Percentiles rank a stretch among this genome's conserved stretches.
Evolutionary conservation across 2,888 invertebrate genomes (phyloP).

Genomic region (Lampropteryx suffumata): DNA sequence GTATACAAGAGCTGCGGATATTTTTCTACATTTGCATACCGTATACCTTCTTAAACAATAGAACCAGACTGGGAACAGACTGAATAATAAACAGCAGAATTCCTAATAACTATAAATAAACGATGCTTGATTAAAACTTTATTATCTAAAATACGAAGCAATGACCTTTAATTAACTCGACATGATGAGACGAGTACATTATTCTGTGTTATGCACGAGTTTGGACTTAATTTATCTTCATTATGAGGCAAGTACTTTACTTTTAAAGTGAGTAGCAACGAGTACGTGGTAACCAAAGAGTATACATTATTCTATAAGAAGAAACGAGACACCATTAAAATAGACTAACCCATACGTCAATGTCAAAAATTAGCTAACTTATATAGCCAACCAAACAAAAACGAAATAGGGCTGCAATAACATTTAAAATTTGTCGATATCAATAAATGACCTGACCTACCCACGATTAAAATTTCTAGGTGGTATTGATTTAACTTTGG

Average conservation of each 20-base stretch:
- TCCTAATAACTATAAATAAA: constrained; percentile 55
- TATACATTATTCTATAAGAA: too few species aligned
- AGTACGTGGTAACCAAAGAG: too few species aligned
- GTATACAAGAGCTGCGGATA: constrained; percentile 36
- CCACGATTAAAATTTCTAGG: too few species aligned
- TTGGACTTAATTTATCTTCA: constrained; percentile 17
- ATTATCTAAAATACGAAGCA: constrained; percentile 24
- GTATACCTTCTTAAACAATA: constrained; percentile 57
- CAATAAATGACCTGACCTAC: too few species aligned
- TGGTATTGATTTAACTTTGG: too few species aligned
- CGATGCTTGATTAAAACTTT: constrained; percentile 57
- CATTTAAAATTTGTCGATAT: too few species aligned
- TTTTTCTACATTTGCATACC: constrained; percentile 60
- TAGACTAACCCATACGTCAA: too few species aligned
- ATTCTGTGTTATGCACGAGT: constrained; percentile 21
- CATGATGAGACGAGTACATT: constrained; percentile 31
- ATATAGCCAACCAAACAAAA: too few species aligned
- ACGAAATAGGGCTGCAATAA: too few species aligned
- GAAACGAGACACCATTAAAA: too few species aligned
- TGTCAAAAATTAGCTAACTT: too few species aligned
- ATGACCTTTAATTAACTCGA: constrained; percentile 27
- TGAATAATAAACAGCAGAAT: constrained; percentile 53
- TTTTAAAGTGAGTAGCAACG: too few species aligned
- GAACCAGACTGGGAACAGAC: constrained; percentile 52
- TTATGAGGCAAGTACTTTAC: background rate